Conservation (phyloP, 2,113 vertebrate species). For the Vidua chalybeata region DNA sequence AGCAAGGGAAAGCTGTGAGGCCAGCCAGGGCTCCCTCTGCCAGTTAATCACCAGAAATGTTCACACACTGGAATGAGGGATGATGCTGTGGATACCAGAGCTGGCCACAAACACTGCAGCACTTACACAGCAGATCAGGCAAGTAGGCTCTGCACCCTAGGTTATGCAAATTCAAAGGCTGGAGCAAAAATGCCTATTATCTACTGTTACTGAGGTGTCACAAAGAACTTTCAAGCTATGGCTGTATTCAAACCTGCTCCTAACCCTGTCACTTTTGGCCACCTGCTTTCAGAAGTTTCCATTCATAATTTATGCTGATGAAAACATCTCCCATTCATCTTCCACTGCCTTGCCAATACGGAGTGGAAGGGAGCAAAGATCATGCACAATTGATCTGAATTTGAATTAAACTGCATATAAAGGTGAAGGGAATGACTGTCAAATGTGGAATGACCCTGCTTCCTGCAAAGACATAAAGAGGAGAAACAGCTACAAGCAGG, state of each 20-base stretch:
- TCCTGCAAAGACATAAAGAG: background rate
- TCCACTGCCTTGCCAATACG: background rate
- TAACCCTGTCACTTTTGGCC: background rate
- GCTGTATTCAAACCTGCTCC: background rate
- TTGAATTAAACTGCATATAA: background rate
- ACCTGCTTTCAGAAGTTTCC: background rate
- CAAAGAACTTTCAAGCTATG: background rate
- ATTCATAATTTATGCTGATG: background rate
- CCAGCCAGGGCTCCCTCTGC: conserved; percentile 46
- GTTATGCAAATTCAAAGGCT: background rate
- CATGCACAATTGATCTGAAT: background rate
- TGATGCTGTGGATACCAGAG: conserved; percentile 9
- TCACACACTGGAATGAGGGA: conserved; percentile 1
- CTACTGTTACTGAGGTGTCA: background rate
- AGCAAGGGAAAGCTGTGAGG: conserved; percentile 10
- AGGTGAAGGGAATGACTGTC: background rate
- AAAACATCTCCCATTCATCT: background rate
- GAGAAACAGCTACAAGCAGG: background rate
- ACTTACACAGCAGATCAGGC: background rate
- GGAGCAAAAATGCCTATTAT: background rate
- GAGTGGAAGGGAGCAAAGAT: background rate
- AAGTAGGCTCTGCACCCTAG: background rate
- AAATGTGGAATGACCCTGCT: background rate
- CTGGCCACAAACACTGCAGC: background rate
- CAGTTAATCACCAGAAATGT: conserved; percentile 43